phyloP scores from a whole-genome alignment of 2,113 vertebrate species.

The Panthera tigris region DNA sequence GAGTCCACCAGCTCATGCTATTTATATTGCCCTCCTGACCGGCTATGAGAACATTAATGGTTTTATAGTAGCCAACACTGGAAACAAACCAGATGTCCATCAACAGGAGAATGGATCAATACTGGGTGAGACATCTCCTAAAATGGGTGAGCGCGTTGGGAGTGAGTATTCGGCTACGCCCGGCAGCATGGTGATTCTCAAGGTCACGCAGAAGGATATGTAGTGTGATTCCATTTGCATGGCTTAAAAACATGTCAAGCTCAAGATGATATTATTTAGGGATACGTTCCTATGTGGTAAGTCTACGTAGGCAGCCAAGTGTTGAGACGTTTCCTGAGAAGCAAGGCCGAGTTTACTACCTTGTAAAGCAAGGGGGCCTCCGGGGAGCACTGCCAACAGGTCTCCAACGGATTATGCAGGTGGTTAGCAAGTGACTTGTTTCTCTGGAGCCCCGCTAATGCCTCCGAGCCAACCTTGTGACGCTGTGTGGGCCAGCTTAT shows the following conservation, averaged over 20 bases:
- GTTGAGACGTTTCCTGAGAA: neutral
- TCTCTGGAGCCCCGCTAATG: neutral
- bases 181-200: no score
- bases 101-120: neutral
- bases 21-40: neutral
- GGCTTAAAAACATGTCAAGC: neutral
- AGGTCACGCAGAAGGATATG: no score
- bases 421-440: neutral
- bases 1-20: neutral
- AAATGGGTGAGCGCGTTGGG: no score
- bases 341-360: neutral
- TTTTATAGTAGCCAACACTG: neutral
- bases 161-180: no score
- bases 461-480: neutral
- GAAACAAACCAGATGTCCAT: neutral
- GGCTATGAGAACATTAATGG: neutral
- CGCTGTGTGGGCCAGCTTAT: neutral
- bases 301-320: neutral
- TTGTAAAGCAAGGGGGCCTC: neutral
- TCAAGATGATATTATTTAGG: neutral
- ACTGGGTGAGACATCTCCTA: no score
- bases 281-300: no score
- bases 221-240: neutral
- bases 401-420: no score
- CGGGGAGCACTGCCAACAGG: no score